phyloP scores from a whole-genome alignment of 2,113 vertebrate genomes.

The Empidonax traillii region DNA sequence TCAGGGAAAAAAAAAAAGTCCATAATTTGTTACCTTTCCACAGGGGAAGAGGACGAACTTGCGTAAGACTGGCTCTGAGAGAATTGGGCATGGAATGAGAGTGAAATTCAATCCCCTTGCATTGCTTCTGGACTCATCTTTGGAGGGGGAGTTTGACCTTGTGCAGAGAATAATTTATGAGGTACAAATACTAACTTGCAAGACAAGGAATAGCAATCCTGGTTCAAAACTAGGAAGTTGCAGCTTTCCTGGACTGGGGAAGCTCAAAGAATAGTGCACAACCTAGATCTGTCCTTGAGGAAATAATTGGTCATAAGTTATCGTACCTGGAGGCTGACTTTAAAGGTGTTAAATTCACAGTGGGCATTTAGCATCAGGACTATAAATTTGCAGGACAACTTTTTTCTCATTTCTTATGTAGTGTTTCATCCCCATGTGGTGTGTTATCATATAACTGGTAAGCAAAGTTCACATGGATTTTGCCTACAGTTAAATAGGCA shows the following conservation, averaged over 20 bases:
- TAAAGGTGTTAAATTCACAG: not conserved
- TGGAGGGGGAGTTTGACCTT: conserved; percentile 97
- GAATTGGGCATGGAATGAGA: conserved; percentile 92
- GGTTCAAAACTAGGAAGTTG: not conserved
- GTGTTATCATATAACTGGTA: not conserved
- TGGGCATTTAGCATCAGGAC: not conserved
- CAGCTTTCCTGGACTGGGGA: not conserved
- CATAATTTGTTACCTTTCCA: not conserved
- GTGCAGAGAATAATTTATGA: conserved; percentile 98
- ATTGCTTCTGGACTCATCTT: conserved; percentile 92
- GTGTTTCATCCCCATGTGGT: not conserved
- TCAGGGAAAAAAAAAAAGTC: not conserved
- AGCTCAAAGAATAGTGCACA: not conserved
- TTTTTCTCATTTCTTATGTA: not conserved
- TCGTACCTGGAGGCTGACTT: not conserved
- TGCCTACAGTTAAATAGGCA: not conserved
- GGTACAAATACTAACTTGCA: conserved; percentile 68
- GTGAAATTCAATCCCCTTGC: conserved; percentile 97
- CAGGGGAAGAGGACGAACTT: conserved; percentile 97
- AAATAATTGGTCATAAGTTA: not conserved
- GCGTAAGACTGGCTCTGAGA: conserved; percentile 89
- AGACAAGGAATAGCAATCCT: not conserved
- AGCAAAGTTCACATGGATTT: not conserved
- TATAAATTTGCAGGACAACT: not conserved
- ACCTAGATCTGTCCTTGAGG: not conserved